Conservation (phyloP, 2,888 invertebrate genomes). For the Cephalotes varians region DNA sequence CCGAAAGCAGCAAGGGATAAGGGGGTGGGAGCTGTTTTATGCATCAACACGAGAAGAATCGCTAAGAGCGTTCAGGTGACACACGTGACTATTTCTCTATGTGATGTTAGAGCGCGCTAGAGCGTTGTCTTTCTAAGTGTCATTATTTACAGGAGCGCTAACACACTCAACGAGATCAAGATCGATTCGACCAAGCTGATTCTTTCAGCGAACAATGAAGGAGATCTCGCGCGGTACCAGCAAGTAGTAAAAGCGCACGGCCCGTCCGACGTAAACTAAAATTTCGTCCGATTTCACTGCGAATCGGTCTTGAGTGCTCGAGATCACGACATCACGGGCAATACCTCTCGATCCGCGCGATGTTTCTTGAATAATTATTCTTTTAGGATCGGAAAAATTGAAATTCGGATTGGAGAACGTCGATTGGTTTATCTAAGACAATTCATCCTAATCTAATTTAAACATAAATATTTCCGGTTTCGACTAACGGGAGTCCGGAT, state of each 20-base stretch:
- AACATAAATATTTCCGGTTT: not conserved
- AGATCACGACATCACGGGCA: constrained; percentile 42
- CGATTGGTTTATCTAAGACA: constrained; percentile 4
- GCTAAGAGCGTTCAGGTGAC: constrained; percentile 58
- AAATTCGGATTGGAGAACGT: not conserved
- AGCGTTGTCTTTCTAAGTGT: constrained; percentile 52
- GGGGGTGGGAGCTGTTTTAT: constrained; percentile 78
- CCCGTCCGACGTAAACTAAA: not conserved
- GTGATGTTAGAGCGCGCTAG: constrained; percentile 29
- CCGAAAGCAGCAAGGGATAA: constrained; percentile 85
- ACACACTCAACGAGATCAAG: constrained; percentile 46
- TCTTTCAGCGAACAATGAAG: not conserved
- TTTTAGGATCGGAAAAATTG: constrained; percentile 3
- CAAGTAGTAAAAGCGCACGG: not conserved
- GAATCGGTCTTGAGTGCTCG: constrained; percentile 60
- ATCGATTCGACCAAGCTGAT: constrained; percentile 53
- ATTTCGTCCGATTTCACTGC: not conserved
- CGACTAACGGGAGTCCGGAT: not conserved
- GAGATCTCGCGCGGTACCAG: not conserved
- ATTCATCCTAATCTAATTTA: constrained; percentile 26
- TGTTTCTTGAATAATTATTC: constrained; percentile 1
- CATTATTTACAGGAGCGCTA: constrained; percentile 57
- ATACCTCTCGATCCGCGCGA: constrained; percentile 32
- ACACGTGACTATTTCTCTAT: constrained; percentile 37
- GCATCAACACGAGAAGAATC: constrained; percentile 49